These are phyloP conservation scores for Phocoena phocoena DNA, from an alignment of 2,113 vertebrate genomes.

Conservation along the genomic window DNA sequence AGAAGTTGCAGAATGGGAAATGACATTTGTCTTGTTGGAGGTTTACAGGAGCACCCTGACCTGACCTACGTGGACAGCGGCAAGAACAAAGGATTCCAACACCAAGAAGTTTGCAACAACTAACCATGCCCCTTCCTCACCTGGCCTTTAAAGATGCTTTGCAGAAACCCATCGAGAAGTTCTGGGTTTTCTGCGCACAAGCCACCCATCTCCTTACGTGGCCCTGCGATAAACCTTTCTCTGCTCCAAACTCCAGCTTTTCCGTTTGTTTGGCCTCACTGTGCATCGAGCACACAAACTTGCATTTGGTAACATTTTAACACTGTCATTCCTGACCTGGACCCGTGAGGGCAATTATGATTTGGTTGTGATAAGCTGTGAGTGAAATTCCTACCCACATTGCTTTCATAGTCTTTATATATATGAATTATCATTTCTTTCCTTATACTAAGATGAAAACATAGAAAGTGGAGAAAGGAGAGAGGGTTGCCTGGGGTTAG, in stretches of 20 bases:
- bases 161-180: too few species aligned
- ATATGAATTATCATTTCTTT: not conserved
- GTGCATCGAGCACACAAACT: not conserved
- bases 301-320: not conserved
- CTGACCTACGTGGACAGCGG: not conserved
- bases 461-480: not conserved
- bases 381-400: not conserved
- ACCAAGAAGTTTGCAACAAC: not conserved
- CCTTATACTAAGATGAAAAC: constrained; percentile 1
- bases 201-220: too few species aligned
- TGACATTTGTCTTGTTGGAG: not conserved
- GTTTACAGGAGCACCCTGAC: not conserved
- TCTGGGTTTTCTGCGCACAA: too few species aligned
- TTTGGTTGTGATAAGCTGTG: not conserved
- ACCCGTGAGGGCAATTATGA: not conserved
- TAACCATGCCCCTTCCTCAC: too few species aligned
- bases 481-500: not conserved
- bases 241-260: too few species aligned
- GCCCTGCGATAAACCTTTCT: too few species aligned
- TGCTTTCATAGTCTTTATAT: not conserved
- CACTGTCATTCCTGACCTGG: not conserved
- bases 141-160: too few species aligned
- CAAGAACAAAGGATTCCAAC: not conserved
- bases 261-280: too few species aligned
- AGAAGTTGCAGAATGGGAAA: not conserved